Base-by-base conservation (phyloP, 92 coral and sea anemone species). In the Porites evermanni region DNA sequence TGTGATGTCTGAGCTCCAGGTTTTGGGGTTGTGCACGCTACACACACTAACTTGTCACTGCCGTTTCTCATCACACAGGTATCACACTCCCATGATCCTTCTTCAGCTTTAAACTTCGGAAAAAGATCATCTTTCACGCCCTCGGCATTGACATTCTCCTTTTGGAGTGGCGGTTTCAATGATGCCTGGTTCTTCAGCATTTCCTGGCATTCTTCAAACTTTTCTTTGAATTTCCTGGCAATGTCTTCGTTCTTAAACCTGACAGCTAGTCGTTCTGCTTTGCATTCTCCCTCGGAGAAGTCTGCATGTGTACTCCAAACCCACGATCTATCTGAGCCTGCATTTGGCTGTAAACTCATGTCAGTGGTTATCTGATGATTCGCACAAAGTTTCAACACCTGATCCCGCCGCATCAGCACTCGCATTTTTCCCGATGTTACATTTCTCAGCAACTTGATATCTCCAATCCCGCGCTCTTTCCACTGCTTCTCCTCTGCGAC, bases 401-500 rank as follows among this genome's bases (percentile, higher is more conserved):
- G 98, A 23, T 95, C 98, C 10, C 99, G 94, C 23, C 97, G 91
- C 99, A 96, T 96, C 29, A 96, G 88, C 11, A 96, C 90, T 65
- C 99, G 93, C 72, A 92, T 90, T 71, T 89, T 94, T 14, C 94
- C 97, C 7, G 86, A 83, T 32, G 50, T 58, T 29, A 23, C 83
- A 70, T 89, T 91, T 84, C 88, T 79, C 26, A 97, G 81, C 70
- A 97, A 89, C 71, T 97, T 97, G 60, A 97, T 86, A 81, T 97
- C 96, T 9, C 99, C 99, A 20, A 95, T 84, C 21, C 99, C 99
- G 44, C 99, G 92, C 29, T 97, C 99, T 88, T 97, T 97, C 99
- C 99, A 97, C 70, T 93, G 97, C 20, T 85, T 84, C 21, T 88
- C 63, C 58, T 89, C 92, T 20, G 90, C 88, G 74, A 89, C 95